These are phyloP conservation scores for Nipponacmea schrenckii DNA, from an alignment of 2,888 invertebrate genomes.

Conservation along the genomic window DNA sequence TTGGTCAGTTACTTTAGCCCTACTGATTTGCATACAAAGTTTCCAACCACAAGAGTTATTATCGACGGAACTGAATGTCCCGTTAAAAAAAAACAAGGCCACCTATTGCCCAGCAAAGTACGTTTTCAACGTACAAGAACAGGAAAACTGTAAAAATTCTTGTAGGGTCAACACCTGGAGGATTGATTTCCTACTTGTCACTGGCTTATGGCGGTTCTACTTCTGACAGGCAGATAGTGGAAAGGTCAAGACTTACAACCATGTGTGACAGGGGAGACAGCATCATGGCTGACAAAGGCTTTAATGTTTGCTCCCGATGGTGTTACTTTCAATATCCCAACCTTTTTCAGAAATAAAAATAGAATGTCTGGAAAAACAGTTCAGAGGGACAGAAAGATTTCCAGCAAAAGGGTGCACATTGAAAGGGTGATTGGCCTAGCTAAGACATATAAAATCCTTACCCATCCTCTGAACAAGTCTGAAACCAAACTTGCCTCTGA, in stretches of 20 bases:
- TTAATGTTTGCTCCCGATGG: conserved; percentile 30
- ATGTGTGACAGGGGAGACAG: conserved; percentile 32
- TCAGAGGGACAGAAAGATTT: conserved; percentile 31
- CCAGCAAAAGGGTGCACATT: conserved; percentile 37
- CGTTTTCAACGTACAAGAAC: no score
- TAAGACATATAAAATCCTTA: conserved; percentile 24
- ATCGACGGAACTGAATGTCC: no score
- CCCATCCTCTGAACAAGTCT: neutral
- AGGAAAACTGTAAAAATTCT: conserved; percentile 25
- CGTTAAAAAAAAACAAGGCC: no score
- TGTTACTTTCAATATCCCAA: conserved; percentile 36
- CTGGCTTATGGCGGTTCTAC: conserved; percentile 32
- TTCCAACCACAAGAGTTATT: conserved; percentile 21
- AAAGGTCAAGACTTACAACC: conserved; percentile 21
- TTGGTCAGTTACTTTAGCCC: conserved; percentile 18
- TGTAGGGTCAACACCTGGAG: conserved; percentile 25
- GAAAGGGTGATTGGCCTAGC: conserved; percentile 35
- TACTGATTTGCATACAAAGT: conserved; percentile 18
- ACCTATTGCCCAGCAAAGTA: no score
- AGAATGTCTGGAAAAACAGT: conserved; percentile 25
- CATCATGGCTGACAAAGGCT: conserved; percentile 33
- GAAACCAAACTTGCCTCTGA: neutral
- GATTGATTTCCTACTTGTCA: conserved; percentile 18
- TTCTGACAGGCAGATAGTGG: conserved; percentile 36
- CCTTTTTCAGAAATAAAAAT: conserved; percentile 39